phyloP scores from a whole-genome alignment of 2,113 vertebrate species.

The Orycteropus afer region DNA sequence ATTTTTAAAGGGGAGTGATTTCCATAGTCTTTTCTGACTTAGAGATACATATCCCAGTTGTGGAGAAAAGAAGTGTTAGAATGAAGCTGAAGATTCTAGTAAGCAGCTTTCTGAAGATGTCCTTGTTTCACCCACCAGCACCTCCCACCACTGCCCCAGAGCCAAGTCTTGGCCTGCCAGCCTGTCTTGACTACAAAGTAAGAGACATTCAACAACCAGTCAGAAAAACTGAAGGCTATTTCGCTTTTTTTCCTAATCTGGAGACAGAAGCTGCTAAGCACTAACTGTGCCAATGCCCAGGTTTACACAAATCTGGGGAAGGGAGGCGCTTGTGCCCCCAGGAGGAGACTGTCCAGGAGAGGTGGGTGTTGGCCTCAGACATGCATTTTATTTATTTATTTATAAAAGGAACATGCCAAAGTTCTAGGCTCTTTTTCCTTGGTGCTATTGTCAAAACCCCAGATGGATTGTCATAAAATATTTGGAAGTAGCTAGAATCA shows the following conservation, averaged over 20 bases:
- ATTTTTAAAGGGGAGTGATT: constrained; percentile 9
- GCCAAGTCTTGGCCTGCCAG: background rate
- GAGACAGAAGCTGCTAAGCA: constrained; percentile 10
- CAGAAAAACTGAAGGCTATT: background rate
- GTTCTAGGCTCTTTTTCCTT: constrained; percentile 61
- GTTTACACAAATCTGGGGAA: constrained; percentile 46
- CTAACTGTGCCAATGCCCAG: constrained; percentile 4
- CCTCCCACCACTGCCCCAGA: too few species aligned
- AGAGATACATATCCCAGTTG: background rate
- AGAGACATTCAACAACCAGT: background rate
- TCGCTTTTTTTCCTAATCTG: background rate
- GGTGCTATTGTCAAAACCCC: constrained; percentile 64
- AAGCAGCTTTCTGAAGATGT: background rate
- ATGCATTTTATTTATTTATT: constrained; percentile 56
- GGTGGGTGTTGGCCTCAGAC: background rate
- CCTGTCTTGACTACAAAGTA: background rate
- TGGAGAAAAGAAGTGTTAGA: background rate
- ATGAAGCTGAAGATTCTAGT: background rate
- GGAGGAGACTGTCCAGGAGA: background rate
- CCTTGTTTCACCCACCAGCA: too few species aligned
- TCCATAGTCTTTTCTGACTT: background rate
- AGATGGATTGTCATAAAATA: background rate
- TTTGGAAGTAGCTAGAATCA: background rate
- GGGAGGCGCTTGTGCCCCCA: background rate
- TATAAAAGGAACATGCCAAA: constrained; percentile 58